Percentiles rank a stretch among this genome's conserved stretches.
Conservation (phyloP, 2,888 invertebrate genomes). For the Dendrolimus houi region DNA sequence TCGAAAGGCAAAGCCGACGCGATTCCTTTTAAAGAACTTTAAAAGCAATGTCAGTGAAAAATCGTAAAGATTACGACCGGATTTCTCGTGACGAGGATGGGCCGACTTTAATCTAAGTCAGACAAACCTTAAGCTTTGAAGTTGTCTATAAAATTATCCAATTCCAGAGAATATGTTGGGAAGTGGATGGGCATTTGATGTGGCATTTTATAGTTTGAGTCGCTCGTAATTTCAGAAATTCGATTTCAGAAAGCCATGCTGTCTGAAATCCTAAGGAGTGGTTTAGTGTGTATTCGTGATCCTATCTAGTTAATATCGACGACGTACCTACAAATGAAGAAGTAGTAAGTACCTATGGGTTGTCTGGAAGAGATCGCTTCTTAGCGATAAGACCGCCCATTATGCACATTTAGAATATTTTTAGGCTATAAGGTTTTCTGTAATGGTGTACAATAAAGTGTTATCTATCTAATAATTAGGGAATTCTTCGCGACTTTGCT, state of each 20-base stretch:
- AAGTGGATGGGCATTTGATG: slow-evolving; percentile 1
- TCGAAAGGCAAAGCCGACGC: too few species aligned
- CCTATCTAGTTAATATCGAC: neutral
- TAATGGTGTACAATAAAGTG: too few species aligned
- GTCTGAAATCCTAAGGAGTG: neutral
- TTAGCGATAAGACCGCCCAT: too few species aligned
- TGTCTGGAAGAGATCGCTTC: too few species aligned
- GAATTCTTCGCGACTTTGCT: too few species aligned
- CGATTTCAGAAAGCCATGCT: too few species aligned
- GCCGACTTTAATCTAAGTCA: neutral
- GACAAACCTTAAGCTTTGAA: neutral
- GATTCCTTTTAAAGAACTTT: neutral
- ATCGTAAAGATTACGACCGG: neutral
- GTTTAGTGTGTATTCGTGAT: neutral
- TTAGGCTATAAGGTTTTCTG: too few species aligned
- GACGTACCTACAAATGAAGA: neutral
- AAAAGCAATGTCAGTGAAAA: neutral
- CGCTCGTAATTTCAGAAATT: neutral
- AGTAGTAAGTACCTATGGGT: neutral
- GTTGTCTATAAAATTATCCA: neutral
- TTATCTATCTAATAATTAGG: too few species aligned
- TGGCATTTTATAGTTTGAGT: slow-evolving; percentile 6
- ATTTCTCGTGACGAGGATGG: neutral
- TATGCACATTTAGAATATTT: too few species aligned
- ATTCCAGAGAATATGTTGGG: neutral